A percentile compares a stretch with the other conserved stretches of the same genome.
Conservation (phyloP, 2,888 invertebrate genomes). For the Boloria euphrosyne region DNA sequence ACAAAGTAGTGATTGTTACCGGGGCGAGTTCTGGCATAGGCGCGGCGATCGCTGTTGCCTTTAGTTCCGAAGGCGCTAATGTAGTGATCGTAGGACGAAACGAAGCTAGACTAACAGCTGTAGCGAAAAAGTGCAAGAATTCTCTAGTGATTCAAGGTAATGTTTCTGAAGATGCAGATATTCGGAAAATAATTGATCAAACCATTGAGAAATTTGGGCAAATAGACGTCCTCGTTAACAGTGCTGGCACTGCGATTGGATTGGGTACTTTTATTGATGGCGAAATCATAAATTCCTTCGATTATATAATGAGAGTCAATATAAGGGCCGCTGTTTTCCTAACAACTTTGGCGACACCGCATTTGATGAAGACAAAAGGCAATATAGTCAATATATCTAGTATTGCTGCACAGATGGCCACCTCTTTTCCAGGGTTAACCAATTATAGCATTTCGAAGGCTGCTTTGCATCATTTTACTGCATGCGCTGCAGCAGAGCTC, state of each 20-base stretch:
- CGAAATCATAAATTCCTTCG: conserved; percentile 27
- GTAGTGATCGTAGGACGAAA: conserved; percentile 52
- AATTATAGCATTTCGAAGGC: conserved; percentile 44
- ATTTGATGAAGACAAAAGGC: conserved; percentile 49
- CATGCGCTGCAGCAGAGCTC: conserved; percentile 30
- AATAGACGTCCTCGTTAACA: conserved; percentile 52
- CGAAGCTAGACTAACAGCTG: conserved; percentile 25
- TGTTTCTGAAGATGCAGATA: conserved; percentile 26
- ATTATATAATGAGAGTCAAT: conserved; percentile 38
- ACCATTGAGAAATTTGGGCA: conserved; percentile 46
- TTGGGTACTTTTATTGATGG: conserved; percentile 40
- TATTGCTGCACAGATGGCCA: conserved; percentile 34
- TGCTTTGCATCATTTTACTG: conserved; percentile 29
- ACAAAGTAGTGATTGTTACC: conserved; percentile 47
- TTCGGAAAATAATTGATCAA: conserved; percentile 41
- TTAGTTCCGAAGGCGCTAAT: conserved; percentile 53
- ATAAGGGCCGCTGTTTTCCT: conserved; percentile 44
- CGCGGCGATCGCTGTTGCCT: conserved; percentile 51
- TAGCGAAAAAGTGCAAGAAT: conserved; percentile 24
- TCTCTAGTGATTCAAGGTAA: conserved; percentile 26
- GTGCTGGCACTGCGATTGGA: conserved; percentile 45
- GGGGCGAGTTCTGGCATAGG: conserved; percentile 62
- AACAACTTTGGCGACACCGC: conserved; percentile 45
- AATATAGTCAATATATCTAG: conserved; percentile 33
- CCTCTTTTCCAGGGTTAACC: conserved; percentile 29